Conservation (phyloP, 2,888 invertebrate genomes). For the Linyphia triangularis region DNA sequence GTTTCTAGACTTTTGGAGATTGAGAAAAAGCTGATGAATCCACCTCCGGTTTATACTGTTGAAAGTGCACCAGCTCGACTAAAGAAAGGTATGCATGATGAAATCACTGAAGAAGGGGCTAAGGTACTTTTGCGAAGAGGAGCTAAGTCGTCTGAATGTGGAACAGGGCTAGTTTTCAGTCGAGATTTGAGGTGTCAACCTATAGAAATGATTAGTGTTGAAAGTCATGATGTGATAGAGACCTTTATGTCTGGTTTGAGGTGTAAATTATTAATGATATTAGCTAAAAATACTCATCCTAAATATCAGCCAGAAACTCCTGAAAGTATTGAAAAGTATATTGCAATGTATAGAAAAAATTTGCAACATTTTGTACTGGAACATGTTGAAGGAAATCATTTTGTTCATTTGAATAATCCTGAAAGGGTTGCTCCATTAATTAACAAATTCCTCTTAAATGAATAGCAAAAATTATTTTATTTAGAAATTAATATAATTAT, state of each 20-base stretch:
- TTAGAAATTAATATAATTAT: neutral
- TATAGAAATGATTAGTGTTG: slow-evolving; percentile 17
- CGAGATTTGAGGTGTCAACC: slow-evolving; percentile 88
- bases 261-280: slow-evolving; percentile 85
- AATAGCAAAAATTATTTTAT: neutral
- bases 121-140: slow-evolving; percentile 88
- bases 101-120: slow-evolving; percentile 83
- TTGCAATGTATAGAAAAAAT: slow-evolving; percentile 77
- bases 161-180: slow-evolving; percentile 83
- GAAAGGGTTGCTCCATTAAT: slow-evolving; percentile 81
- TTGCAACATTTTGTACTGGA: slow-evolving; percentile 70
- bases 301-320: slow-evolving; percentile 67
- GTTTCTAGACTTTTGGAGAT: slow-evolving; percentile 47
- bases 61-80: slow-evolving; percentile 64
- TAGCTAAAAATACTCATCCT: slow-evolving; percentile 84
- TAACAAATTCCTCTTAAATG: slow-evolving; percentile 66
- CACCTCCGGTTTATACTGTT: slow-evolving; percentile 67
- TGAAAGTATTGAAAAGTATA: slow-evolving; percentile 74
- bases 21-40: slow-evolving; percentile 58
- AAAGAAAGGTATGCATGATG: slow-evolving; percentile 59
- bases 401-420: slow-evolving; percentile 87
- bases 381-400: slow-evolving; percentile 86
- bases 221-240: slow-evolving; percentile 78
- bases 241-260: slow-evolving; percentile 83
- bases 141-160: slow-evolving; percentile 79